phyloP scores from a whole-genome alignment of 2,113 vertebrate genomes.

The Ammodytes marinus region DNA sequence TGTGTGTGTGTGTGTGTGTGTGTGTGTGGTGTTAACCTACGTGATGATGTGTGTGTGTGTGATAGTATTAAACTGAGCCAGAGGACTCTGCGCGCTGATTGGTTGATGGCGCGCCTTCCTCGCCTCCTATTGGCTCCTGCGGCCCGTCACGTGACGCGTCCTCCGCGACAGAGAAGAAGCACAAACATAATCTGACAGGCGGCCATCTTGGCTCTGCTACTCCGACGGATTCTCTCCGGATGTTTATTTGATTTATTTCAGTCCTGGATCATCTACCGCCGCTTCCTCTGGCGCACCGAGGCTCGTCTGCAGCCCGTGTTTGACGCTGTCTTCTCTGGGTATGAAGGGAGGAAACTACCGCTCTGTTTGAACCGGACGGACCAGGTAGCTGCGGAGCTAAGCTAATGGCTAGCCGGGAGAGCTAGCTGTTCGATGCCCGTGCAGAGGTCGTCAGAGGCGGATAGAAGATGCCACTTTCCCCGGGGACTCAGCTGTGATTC shows the following conservation, averaged over 20 bases:
- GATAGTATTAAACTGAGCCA: too few species aligned
- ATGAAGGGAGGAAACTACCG: background rate
- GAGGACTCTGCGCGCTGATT: too few species aligned
- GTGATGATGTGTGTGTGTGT: too few species aligned
- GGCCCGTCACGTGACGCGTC: too few species aligned
- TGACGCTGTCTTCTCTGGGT: conserved; percentile 1
- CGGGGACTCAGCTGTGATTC: background rate
- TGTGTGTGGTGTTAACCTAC: too few species aligned
- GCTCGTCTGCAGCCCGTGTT: background rate
- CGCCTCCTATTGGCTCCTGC: too few species aligned
- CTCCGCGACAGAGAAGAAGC: too few species aligned
- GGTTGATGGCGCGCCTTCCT: too few species aligned
- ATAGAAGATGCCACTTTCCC: background rate
- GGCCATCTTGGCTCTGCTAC: too few species aligned
- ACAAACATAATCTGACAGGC: too few species aligned
- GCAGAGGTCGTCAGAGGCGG: background rate
- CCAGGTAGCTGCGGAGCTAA: conserved; percentile 11
- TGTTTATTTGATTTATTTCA: background rate
- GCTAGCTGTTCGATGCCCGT: conserved; percentile 7
- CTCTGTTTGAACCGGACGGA: background rate
- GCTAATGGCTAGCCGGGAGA: conserved; percentile 33
- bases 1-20: too few species aligned
- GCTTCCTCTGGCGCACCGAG: background rate
- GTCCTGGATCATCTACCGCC: background rate
- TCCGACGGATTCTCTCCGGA: background rate